Conservation (phyloP, 64 coral and sea anemone species). For the Hydrozoanthus tunicans region DNA sequence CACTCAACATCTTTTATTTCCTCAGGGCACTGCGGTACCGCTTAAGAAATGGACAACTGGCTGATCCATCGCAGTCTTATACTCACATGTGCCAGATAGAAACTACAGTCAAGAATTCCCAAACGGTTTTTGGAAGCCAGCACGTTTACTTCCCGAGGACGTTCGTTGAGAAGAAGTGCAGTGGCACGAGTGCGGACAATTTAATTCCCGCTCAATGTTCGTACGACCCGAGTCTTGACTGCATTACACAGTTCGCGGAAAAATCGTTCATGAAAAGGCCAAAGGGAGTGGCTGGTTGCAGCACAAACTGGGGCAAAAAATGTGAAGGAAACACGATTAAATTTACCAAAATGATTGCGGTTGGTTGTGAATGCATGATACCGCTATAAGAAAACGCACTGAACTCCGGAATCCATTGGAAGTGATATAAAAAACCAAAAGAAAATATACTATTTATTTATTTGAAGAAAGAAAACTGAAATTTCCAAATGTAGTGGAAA, state of each 20-base stretch:
- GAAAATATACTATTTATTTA: too few relatives aligned
- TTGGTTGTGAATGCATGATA: slow-evolving; percentile 59
- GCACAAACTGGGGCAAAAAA: slow-evolving; percentile 28
- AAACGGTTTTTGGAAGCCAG: background rate
- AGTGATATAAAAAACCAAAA: too few relatives aligned
- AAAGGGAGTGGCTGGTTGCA: slow-evolving; percentile 8
- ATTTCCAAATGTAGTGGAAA: too few relatives aligned
- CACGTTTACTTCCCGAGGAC: slow-evolving; percentile 27
- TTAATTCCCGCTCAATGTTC: background rate
- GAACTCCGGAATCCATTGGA: too few relatives aligned
- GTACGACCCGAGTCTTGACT: slow-evolving; percentile 37
- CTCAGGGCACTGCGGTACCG: background rate
- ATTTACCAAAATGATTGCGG: slow-evolving; percentile 14
- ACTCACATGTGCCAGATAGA: slow-evolving; percentile 26
- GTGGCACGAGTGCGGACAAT: background rate
- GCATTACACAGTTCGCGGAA: slow-evolving; percentile 30
- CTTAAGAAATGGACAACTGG: background rate
- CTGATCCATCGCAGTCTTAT: slow-evolving; percentile 12
- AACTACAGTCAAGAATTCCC: slow-evolving; percentile 4
- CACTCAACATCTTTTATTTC: background rate
- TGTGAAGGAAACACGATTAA: slow-evolving; percentile 10
- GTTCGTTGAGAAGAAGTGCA: slow-evolving; percentile 49
- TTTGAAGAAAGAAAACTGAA: too few relatives aligned
- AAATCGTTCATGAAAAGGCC: slow-evolving; percentile 54
- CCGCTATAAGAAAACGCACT: background rate